A percentile compares a stretch with the other conserved stretches of the same genome.
These are phyloP conservation scores for Mactromeris polynyma DNA, from an alignment of 2,888 invertebrate species.

Conservation along the genomic window DNA sequence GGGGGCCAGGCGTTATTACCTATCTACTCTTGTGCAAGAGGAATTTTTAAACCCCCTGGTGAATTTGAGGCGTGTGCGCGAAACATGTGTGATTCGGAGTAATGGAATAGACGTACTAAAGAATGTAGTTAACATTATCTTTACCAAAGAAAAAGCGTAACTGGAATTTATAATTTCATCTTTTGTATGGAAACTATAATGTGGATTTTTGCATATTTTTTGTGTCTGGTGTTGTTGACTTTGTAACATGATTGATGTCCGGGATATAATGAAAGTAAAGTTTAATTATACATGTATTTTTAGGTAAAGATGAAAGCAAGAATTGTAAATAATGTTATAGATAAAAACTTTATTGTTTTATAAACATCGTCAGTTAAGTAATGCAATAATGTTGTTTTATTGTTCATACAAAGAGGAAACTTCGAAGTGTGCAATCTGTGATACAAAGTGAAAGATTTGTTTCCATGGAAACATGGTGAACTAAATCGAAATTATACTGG, in stretches of 20 bases:
- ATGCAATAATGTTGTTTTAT: too few species aligned
- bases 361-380: too few species aligned
- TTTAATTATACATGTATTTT: background rate
- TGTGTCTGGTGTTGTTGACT: background rate
- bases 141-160: background rate
- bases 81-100: background rate
- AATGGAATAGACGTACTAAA: background rate
- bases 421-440: background rate
- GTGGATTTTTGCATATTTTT: background rate
- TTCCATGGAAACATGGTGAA: background rate
- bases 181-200: background rate
- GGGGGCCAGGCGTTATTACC: background rate
- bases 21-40: background rate
- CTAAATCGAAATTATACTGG: background rate
- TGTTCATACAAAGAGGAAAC: background rate
- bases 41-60: background rate
- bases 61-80: constrained; percentile 4
- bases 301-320: background rate
- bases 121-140: background rate
- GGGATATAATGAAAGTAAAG: background rate
- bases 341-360: too few species aligned
- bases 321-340: too few species aligned
- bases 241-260: background rate
- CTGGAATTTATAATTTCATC: background rate
- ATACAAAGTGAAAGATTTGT: background rate